Evolutionary conservation across 2,113 vertebrate species (phyloP).

Genomic region (Gnathochromis pfefferi): DNA sequence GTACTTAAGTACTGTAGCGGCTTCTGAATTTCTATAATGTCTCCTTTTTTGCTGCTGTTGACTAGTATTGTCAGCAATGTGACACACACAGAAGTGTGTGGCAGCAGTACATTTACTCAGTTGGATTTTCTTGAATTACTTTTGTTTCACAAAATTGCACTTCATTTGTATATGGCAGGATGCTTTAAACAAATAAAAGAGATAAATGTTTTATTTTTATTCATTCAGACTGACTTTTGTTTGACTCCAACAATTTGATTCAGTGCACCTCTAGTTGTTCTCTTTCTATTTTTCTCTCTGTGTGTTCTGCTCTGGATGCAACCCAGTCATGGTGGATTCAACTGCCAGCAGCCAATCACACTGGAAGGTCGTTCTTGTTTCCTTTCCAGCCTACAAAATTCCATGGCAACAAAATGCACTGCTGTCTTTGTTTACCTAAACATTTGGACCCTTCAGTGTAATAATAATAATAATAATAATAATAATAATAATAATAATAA

Average conservation of each 20-base stretch:
- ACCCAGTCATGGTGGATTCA: background rate
- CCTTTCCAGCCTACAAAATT: background rate
- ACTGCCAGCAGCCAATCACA: background rate
- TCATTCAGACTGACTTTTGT: background rate
- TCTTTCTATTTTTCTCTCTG: background rate
- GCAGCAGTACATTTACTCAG: background rate
- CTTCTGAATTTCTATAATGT: background rate
- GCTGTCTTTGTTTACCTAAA: background rate
- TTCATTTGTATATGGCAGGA: background rate
- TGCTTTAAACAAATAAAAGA: background rate
- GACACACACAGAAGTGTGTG: background rate
- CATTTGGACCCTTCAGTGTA: background rate
- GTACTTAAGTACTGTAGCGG: background rate
- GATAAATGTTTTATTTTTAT: background rate
- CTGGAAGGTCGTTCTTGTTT: background rate
- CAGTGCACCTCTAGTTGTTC: background rate
- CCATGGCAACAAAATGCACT: background rate
- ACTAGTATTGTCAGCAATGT: background rate
- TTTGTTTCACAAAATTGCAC: background rate
- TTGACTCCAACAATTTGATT: background rate
- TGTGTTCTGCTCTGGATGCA: background rate
- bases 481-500: background rate
- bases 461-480: background rate
- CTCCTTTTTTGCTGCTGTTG: background rate
- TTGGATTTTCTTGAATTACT: background rate